Evolutionary conservation across 1,140 invertebrate species (phyloP), one percentile per base, ranked within the genome.

Genomic region (Aethina tumida): DNA sequence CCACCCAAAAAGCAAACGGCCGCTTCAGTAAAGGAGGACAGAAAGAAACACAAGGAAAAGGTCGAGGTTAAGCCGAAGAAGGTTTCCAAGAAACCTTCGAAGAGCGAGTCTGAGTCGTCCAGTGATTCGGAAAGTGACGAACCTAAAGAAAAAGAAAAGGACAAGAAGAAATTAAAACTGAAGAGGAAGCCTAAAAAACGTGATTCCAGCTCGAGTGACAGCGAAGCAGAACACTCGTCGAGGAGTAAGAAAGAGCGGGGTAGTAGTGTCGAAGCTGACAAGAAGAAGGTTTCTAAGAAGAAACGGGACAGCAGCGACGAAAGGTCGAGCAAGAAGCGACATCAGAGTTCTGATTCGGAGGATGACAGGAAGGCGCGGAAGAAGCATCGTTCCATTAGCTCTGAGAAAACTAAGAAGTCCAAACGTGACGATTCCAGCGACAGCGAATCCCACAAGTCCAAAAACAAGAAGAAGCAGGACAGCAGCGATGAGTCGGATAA

Each of bases 351-450:
- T 53, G 30, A 69, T 63, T 50, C 63, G 52, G 48, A 55, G 49
- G 31, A 64, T 48, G 43, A 65, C 59, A 68, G 68, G 9, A 50
- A 59, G 9, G 32, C 43, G 8, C 45, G 48, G 22, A 56, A 58
- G 45, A 50, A 52, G 34, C 44, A 58, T 50, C 34, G 47, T 7
- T 45, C 52, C 6, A 30, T 28, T 0, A 47, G 54, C 53, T 28
- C 55, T 41, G 66, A 69, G 46, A 39, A 58, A 59, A 15, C 50
- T 13, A 68, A 66, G 47, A 66, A 67, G 51, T 57, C 64, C 26
- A 61, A 65, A 27, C 74, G 71, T 53, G 72, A 75, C 2, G 67
- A 70, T n/a, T 68, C 67, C 0, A 67, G 68, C 15, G 69, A 71
- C 31, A 52, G 61, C 17, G 60, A 59, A 4, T 66, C 65, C 25